Percentiles rank a stretch among this genome's conserved stretches.
phyloP scores from a whole-genome alignment of 1,140 invertebrate genomes.

The Paramacrobiotus metropolitanus region DNA sequence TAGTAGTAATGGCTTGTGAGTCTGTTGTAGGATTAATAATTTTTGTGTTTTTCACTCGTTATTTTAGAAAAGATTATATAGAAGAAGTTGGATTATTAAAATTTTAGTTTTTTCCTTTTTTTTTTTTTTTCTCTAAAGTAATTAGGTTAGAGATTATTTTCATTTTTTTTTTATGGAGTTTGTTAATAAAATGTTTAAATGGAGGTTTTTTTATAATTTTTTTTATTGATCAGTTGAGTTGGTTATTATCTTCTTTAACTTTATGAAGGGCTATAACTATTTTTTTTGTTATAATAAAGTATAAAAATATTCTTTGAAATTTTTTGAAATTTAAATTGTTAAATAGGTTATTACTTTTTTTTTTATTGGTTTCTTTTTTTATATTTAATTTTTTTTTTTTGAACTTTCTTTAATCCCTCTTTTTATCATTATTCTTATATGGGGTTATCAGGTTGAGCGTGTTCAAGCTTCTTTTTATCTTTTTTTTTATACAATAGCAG shows the following conservation, averaged over 20 bases:
- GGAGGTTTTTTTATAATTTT: neutral
- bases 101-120: constrained; percentile 8
- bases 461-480: constrained; percentile 14
- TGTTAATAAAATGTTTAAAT: neutral
- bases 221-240: neutral
- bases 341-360: constrained; percentile 6
- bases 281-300: neutral
- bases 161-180: neutral
- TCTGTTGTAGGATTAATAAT: neutral
- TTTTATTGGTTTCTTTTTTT: constrained; percentile 18
- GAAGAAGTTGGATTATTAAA: constrained; percentile 10
- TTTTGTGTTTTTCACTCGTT: neutral
- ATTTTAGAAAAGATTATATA: constrained; percentile 6
- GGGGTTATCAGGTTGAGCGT: constrained; percentile 28
- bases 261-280: neutral
- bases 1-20: neutral
- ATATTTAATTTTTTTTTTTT: constrained; percentile 35
- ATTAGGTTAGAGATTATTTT: constrained; percentile 8
- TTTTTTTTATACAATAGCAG: constrained; percentile 36
- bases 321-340: too few species aligned
- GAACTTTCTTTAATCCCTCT: constrained; percentile 34
- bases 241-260: neutral
- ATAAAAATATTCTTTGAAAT: constrained; percentile 8
- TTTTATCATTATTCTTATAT: constrained; percentile 36
- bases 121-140: constrained; percentile 8